These are phyloP conservation scores for Xylocampa areola DNA, from an alignment of 2,888 invertebrate species.

Conservation along the genomic window DNA sequence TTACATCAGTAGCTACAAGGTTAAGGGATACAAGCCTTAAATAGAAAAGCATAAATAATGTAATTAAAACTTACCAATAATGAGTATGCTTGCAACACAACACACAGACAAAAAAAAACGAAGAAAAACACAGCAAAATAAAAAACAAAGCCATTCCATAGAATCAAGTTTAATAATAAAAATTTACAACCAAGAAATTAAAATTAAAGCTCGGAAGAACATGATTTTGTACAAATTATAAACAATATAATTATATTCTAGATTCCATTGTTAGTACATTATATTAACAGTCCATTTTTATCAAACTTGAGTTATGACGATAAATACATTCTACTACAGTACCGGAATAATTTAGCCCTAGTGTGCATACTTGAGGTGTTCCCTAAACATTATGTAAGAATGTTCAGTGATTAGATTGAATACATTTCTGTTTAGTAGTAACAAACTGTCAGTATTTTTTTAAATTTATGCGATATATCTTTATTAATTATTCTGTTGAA, in stretches of 20 bases:
- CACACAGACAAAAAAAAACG: conserved; percentile 76
- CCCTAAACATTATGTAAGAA: neutral
- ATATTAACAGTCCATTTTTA: conserved; percentile 69
- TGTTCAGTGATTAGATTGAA: no score
- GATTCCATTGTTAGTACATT: conserved; percentile 63
- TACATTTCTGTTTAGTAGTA: no score
- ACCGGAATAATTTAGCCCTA: conserved; percentile 42
- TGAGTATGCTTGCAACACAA: conserved; percentile 74
- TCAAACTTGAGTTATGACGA: conserved; percentile 59
- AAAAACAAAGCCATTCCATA: conserved; percentile 86
- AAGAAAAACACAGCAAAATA: conserved; percentile 80
- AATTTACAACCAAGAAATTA: conserved; percentile 88
- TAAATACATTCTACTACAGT: conserved; percentile 56
- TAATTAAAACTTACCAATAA: conserved; percentile 77
- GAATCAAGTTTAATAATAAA: conserved; percentile 87
- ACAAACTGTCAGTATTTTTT: no score
- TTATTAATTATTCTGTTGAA: no score
- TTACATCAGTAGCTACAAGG: conserved; percentile 38
- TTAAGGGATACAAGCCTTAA: conserved; percentile 46
- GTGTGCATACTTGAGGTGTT: neutral
- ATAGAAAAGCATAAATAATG: conserved; percentile 61
- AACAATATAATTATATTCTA: conserved; percentile 61
- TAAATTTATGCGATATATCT: no score
- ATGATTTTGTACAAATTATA: conserved; percentile 82
- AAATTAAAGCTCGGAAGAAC: conserved; percentile 89